These are phyloP conservation scores for Chloroceryle aenea DNA, from an alignment of 2,113 vertebrate species.

Conservation along the genomic window DNA sequence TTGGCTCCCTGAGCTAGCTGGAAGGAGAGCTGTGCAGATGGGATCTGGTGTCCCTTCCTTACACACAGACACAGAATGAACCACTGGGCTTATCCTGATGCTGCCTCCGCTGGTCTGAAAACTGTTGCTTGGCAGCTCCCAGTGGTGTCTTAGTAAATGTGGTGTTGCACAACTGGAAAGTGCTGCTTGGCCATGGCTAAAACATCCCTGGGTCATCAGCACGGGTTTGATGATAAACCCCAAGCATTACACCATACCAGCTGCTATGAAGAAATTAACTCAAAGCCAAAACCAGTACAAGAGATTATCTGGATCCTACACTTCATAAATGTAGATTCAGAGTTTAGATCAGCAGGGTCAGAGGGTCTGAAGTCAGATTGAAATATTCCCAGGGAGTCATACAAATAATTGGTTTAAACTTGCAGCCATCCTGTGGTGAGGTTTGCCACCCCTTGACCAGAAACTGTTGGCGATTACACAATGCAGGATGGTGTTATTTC, in stretches of 20 bases:
- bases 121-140: neutral
- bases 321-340: neutral
- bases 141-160: neutral
- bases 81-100: neutral
- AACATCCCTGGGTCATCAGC: neutral
- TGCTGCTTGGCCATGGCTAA: neutral
- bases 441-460: neutral
- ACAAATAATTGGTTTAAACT: neutral
- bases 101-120: neutral
- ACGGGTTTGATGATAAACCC: neutral
- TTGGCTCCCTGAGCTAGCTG: neutral
- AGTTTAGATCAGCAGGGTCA: neutral
- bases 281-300: neutral
- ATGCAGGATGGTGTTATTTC: neutral
- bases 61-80: neutral
- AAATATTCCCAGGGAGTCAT: neutral
- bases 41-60: neutral
- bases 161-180: neutral
- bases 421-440: neutral
- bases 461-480: neutral
- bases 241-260: neutral
- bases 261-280: neutral
- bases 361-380: neutral
- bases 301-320: neutral
- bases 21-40: neutral